Conservation (phyloP, 2,113 vertebrate species). For the Thamnophis sirtalis region DNA sequence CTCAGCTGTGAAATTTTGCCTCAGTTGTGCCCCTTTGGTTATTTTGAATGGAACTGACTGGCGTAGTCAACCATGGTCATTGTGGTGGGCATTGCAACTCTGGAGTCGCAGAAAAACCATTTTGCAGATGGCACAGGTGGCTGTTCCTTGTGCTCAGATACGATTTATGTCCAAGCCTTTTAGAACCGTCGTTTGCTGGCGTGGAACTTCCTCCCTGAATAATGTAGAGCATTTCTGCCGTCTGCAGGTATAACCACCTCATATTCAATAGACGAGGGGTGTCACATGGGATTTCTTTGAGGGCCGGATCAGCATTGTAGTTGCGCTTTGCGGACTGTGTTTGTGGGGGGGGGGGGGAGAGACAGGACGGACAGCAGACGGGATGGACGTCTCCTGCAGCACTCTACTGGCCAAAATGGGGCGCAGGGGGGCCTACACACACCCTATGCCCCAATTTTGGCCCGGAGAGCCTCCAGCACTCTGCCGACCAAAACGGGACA, state of each 20-base stretch:
- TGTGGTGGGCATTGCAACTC: neutral
- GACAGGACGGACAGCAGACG: too few relatives aligned
- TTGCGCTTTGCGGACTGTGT: too few relatives aligned
- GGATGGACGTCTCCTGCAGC: too few relatives aligned
- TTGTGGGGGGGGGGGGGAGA: too few relatives aligned
- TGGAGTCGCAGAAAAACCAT: neutral
- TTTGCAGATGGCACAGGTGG: neutral
- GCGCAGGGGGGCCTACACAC: too few relatives aligned
- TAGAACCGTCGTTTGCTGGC: accelerated
- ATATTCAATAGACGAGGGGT: neutral
- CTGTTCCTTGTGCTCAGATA: neutral
- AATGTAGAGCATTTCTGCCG: neutral
- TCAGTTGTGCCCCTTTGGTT: neutral
- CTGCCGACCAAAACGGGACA: too few relatives aligned
- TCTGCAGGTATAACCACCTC: neutral
- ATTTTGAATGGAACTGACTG: neutral
- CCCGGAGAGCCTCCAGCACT: too few relatives aligned
- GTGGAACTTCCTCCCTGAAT: neutral
- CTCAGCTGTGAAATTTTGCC: neutral
- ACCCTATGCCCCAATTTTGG: too few relatives aligned
- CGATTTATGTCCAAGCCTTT: neutral
- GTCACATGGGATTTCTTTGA: too few relatives aligned
- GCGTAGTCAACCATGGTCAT: neutral
- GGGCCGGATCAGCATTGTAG: too few relatives aligned
- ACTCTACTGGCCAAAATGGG: too few relatives aligned